Conservation (phyloP, 2,797 vertebrate genomes). For the Odontamblyopus lacepedii region DNA sequence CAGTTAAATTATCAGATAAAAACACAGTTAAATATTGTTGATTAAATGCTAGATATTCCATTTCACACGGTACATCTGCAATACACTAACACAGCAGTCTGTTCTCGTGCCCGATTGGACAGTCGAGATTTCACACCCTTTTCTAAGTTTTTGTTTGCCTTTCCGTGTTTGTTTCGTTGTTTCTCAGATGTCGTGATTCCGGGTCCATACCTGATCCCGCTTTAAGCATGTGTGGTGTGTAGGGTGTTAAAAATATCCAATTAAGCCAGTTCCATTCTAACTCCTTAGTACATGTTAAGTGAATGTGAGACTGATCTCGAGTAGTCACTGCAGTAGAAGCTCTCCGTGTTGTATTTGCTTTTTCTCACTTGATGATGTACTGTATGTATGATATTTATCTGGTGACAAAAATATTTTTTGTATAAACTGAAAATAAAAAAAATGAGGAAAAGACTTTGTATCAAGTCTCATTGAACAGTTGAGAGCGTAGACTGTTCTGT, state of each 20-base stretch:
- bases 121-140: neutral
- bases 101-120: neutral
- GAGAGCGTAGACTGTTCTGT: too few relatives aligned
- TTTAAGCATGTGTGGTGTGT: constrained; percentile 59
- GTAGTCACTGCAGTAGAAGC: constrained; percentile 67
- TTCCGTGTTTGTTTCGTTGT: neutral
- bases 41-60: neutral
- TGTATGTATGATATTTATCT: constrained; percentile 83
- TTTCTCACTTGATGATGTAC: constrained; percentile 74
- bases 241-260: constrained; percentile 51
- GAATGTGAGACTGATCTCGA: constrained; percentile 69
- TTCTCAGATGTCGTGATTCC: neutral
- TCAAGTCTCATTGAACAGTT: too few relatives aligned
- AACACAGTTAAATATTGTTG: neutral
- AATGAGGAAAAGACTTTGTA: constrained; percentile 42
- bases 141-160: neutral
- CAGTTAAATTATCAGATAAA: neutral
- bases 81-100: neutral
- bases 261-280: constrained; percentile 56
- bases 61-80: neutral
- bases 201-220: constrained; percentile 6
- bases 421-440: constrained; percentile 83
- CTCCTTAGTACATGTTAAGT: constrained; percentile 58
- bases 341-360: constrained; percentile 76
- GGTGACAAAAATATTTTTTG: constrained; percentile 87